Percentiles rank a stretch among this genome's conserved stretches.
Conservation (phyloP, 2,113 vertebrate genomes). For the Dicerorhinus sumatrensis region DNA sequence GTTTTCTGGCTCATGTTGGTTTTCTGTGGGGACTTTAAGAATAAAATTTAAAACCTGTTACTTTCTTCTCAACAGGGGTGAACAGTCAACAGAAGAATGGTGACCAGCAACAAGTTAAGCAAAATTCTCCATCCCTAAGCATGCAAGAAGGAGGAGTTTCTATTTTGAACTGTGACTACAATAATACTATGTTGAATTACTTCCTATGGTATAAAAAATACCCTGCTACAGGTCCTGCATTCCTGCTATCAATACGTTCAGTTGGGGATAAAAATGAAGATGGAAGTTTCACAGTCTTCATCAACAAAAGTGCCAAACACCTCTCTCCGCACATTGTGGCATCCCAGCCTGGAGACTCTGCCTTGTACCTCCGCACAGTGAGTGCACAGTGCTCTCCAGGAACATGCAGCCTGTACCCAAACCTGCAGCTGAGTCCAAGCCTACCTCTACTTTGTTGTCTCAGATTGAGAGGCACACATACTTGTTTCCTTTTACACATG, state of each 20-base stretch:
- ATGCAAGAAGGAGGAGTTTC: constrained; percentile 32
- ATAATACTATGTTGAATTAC: background rate
- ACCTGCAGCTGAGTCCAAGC: background rate
- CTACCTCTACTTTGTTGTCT: background rate
- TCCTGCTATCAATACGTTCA: background rate
- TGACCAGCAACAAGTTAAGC: background rate
- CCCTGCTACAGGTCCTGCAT: background rate
- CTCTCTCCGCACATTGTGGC: background rate
- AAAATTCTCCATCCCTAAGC: constrained; percentile 33
- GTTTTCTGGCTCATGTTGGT: background rate
- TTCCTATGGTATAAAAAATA: constrained; percentile 62
- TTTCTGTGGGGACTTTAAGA: background rate
- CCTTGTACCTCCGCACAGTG: background rate
- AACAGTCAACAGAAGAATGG: constrained; percentile 41
- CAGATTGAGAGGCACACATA: background rate
- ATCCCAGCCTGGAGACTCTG: constrained; percentile 8
- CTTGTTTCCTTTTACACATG: background rate
- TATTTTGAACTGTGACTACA: constrained; percentile 63
- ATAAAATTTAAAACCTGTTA: background rate
- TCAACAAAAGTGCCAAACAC: background rate
- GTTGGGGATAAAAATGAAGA: background rate
- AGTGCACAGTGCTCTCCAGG: constrained; percentile 5
- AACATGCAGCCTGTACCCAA: background rate
- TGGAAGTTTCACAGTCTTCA: constrained; percentile 32
- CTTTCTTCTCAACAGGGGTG: constrained; percentile 56